Base-by-base conservation (phyloP, 1,140 invertebrate species). In the Drosophila trapezifrons region DNA sequence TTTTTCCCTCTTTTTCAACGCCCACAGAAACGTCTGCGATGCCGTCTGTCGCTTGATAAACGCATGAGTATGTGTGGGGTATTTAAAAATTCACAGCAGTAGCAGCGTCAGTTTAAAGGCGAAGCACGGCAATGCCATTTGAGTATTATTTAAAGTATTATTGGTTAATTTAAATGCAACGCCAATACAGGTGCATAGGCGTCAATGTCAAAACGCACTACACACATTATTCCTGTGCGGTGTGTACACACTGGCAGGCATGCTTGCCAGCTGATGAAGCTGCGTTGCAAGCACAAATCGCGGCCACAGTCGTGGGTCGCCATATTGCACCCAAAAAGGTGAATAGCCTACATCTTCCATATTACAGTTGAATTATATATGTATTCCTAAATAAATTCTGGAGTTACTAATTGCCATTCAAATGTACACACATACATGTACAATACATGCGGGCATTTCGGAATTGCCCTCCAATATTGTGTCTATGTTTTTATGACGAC, bases 41-140 rank as follows among this genome's bases (percentile, higher is more conserved):
- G 40, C 54, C 73, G 72, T 76, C 72, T 76, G 60, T 76, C 38
- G 60, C 60, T 66, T 52, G 45, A 58, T 45, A 65, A 75, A 64
- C 13, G 46, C 25, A 40, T 4, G 35, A 2, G 56, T 32, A 37
- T 55, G 37, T 43, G 38, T 38, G 29, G 15, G 35, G 10, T 56
- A 49, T 35, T 22, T 70, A 46, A 29, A 47, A 57, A 72, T 72
- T 57, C 66, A 43, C 32, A 70, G 15, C 38, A 38, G 29, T 25
- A 27, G 37, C 18, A 20, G 22, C 10, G 54, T 25, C 37, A 55
- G 55, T 70, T 66, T 58, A 73, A 22, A 46, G 10, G 22, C 32
- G n/a, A 43, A 60, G 42, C 59, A 62, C 65, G 71, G 65, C 80
- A 83, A 79, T 84, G 80, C 59, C 77, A 85, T 72, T 67, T 46